Base-by-base conservation (phyloP, 2,888 invertebrate species). In the Ditylenchus weischeri region DNA sequence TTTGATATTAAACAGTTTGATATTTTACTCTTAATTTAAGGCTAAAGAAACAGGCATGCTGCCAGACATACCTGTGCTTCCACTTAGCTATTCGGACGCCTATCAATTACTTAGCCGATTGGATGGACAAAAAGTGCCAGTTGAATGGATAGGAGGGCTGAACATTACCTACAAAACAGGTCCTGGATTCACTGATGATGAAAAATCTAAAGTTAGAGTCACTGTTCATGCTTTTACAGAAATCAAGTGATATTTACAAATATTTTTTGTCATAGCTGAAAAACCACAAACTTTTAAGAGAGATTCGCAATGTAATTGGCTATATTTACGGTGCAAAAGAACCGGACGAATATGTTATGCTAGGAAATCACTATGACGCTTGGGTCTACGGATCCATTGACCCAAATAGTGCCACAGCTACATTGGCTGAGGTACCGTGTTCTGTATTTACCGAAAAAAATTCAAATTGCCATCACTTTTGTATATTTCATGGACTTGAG, bases 281-380 rank as follows among this genome's bases (percentile, higher is more conserved):
- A 29, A 29, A 29, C 5, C 29, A n/a, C 29, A 29, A 29, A 29
- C 3, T 59, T 7, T 72, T 54, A 47, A 68, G 72, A 36, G 57
- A 50, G 50, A 83, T 83, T 54, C 72, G 79, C 57, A 84, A 84
- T 72, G 83, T 84, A 18, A 76, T 84, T 65, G 84, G 83, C 18
- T 81, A 81, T 61, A 80, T 85, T 21, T 71, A 75, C 7, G 85
- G 84, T 7, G 64, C 65, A 7, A 76, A 78, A 48, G 84, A 85
- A 64, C 79, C 82, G 82, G 87, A 87, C 76, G 81, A 86, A 7
- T 87, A 87, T 74, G 85, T 87, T 8, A 75, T 87, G 66, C 69
- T 87, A 6, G 86, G 87, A 13, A 87, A 87, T 75, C 87, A 87
- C 75, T 82, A 85, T 62, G 87, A 87, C 72, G 86, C 86, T 47